Base-by-base conservation (phyloP, 1,140 invertebrate species). In the Diachasmimorpha longicaudata region DNA sequence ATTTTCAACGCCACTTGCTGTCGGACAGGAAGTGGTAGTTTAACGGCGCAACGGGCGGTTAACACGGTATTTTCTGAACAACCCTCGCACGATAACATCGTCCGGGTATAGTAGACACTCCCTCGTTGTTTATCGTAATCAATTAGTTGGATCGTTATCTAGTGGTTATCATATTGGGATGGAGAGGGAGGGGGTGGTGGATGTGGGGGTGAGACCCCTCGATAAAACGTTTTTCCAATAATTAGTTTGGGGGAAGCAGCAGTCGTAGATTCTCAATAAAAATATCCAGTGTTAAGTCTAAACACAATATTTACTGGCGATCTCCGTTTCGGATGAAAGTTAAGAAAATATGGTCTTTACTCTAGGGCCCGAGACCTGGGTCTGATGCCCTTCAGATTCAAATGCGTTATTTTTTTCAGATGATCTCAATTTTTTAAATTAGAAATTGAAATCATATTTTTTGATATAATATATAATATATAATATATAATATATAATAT, bases 141-240 rank as follows among this genome's bases (percentile, higher is more conserved):
- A 89, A 89, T 89, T 88, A 89, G 84, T 63, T 84, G 81, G 81
- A 77, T 82, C 76, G 84, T 85, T 89, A 87, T 86, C 85, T 85
- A 82, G 39, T 42, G 39, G 39, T 78, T 76, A 81, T 81, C 83
- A 85, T 85, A 80, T 84, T 79, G 82, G 80, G 78, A 52, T 74
- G 76, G 78, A 69, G 44, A 5, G 48, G 23, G 13, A 0, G 67
- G 25, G 23, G 13, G 4, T 48, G 25, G 68, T 39, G 21, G 31
- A 58, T 42, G 52, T 52, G 48, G 83, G 87, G 87, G 85, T 85
- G 81, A 81, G 84, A 88, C 88, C 88, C 88, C 23, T 25, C 21
- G 11, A 55, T 31, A 6, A 6, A 31, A 6, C 2, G 63, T 77
- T 78, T 71, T 79, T 78, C 81, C 80, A 81, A 81, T 87, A 87